Conservation (phyloP, 2,888 invertebrate genomes). For the Malthinus flaveolus region DNA sequence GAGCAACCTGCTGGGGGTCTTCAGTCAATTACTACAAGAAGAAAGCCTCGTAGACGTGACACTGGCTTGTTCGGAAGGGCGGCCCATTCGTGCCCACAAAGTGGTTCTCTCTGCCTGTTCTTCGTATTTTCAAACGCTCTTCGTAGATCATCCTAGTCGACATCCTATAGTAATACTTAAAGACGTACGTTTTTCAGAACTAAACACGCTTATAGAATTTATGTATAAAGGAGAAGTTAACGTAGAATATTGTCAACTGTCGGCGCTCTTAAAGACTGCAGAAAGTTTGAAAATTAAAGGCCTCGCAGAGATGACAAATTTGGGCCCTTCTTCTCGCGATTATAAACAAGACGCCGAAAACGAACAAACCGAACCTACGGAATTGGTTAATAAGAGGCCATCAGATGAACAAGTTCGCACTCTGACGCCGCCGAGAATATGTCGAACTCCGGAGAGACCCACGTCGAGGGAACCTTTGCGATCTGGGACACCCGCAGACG, state of each 20-base stretch:
- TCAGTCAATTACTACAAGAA: constrained; percentile 94
- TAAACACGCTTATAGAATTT: constrained; percentile 91
- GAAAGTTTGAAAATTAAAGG: constrained; percentile 93
- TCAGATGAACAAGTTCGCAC: constrained; percentile 32
- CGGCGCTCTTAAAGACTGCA: constrained; percentile 87
- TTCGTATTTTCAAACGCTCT: constrained; percentile 91
- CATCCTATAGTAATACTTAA: constrained; percentile 94
- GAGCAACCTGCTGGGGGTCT: constrained; percentile 96
- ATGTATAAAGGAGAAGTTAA: constrained; percentile 96
- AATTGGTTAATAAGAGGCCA: constrained; percentile 46
- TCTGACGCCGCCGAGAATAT: constrained; percentile 33
- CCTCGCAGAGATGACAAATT: constrained; percentile 89
- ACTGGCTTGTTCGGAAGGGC: constrained; percentile 94
- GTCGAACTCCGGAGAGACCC: constrained; percentile 40
- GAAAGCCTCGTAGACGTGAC: constrained; percentile 96
- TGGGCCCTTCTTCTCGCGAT: constrained; percentile 61
- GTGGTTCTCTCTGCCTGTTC: constrained; percentile 95
- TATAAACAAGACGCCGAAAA: constrained; percentile 50
- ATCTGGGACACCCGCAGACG: constrained; percentile 40
- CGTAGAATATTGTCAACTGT: constrained; percentile 91
- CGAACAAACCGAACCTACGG: constrained; percentile 54
- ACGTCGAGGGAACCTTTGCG: constrained; percentile 40
- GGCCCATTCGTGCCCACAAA: constrained; percentile 91
- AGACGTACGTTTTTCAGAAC: constrained; percentile 89
- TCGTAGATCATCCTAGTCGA: constrained; percentile 89